Base-by-base conservation (phyloP, 2,797 vertebrate genomes). In the Helostoma temminkii region DNA sequence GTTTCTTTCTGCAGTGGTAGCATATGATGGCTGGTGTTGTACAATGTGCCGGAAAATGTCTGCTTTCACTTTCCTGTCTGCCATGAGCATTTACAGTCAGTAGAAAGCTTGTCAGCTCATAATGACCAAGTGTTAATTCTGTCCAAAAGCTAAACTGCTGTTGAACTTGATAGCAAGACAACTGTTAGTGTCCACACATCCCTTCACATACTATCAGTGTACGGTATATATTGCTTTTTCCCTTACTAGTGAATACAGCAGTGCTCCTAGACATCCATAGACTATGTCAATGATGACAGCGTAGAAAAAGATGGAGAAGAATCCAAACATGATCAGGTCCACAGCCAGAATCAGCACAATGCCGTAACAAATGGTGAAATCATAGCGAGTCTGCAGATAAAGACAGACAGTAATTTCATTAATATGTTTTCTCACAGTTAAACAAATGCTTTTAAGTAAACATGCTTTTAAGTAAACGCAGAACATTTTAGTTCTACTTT, bases 221-320 rank as follows among this genome's bases (percentile, higher is more conserved):
- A 9, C n/a, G n/a, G n/a, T 9, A 16, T 9, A 10, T 36, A 18
- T 0, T 39, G 12, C 47, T 26, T 5, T 25, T 6, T 12, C 5
- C 78, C 92, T 79, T 71, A 98, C 96, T 67, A 96, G 81, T 47
- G 96, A 93, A 76, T 92, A 98, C 53, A 96, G 73, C 76, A 98
- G 90, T 4, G 96, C 96, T 2, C 97, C 96, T 36, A 98, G 92
- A 0, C 93, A 94, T n/a, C 96, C 96, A 0, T 96, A 97, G 59
- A 93, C 83, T 0, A 97, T 83, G 22, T 96, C 88, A 45, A 93
- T 12, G 42, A 96, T 82, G 65, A 89, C 84, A 76, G 91, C 93
- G 65, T 93, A 95, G 87, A 94, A 96, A 85, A 98, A 96, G 71
- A 93, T 93, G 91, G 92, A 94, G 67, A 96, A 94, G 66, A 97